Evolutionary conservation across 2,797 vertebrate species (phyloP).

Genomic region (Staurois parvus): DNA sequence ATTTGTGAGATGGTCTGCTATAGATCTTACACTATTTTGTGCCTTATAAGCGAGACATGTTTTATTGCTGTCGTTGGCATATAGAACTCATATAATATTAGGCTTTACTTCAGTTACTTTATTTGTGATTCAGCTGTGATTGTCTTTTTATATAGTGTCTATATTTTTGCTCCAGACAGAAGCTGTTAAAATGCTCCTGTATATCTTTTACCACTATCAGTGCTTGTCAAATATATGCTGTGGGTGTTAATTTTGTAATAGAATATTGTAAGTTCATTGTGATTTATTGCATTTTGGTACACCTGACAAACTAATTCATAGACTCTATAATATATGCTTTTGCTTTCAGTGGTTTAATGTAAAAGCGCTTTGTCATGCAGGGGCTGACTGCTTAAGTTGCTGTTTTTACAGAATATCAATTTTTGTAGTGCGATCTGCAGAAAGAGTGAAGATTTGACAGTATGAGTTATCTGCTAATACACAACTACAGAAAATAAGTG

Average conservation of each 20-base stretch:
- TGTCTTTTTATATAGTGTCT: slow-evolving; percentile 22
- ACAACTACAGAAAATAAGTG: slow-evolving; percentile 34
- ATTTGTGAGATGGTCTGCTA: not conserved
- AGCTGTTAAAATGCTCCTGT: slow-evolving; percentile 23
- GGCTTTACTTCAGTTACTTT: slow-evolving; percentile 21
- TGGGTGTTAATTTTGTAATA: slow-evolving; percentile 43
- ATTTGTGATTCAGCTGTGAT: slow-evolving; percentile 42
- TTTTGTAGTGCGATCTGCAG: slow-evolving; percentile 25
- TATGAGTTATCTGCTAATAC: slow-evolving; percentile 42
- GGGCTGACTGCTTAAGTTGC: slow-evolving; percentile 43
- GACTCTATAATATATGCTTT: slow-evolving; percentile 44
- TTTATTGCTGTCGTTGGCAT: slow-evolving; percentile 22
- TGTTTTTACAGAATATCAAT: slow-evolving; percentile 54
- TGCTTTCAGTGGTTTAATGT: slow-evolving; percentile 41
- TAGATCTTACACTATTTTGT: not conserved
- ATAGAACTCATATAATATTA: slow-evolving; percentile 27
- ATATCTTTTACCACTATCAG: slow-evolving; percentile 31
- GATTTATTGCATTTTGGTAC: slow-evolving; percentile 45
- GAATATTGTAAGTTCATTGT: slow-evolving; percentile 11
- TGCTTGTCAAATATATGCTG: slow-evolving; percentile 37
- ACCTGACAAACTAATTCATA: slow-evolving; percentile 53
- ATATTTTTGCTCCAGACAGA: slow-evolving; percentile 12
- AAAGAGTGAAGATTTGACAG: slow-evolving; percentile 34
- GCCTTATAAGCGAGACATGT: not conserved
- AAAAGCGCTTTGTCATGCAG: slow-evolving; percentile 49